Evolutionary conservation across 2,888 invertebrate genomes (phyloP).

Genomic region (Drosophila diplacantha): DNA sequence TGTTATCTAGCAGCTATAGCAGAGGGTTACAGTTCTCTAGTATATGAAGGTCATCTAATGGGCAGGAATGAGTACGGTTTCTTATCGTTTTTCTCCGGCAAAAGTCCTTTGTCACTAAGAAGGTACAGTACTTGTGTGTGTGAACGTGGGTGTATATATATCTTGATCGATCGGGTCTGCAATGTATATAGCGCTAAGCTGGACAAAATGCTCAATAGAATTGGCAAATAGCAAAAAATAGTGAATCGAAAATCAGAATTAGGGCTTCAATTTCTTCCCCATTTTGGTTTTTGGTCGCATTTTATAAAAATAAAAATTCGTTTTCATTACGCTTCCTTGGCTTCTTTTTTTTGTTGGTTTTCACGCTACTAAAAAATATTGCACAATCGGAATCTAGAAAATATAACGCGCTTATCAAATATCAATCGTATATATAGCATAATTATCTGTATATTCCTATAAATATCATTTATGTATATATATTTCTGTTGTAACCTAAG

Average conservation of each 20-base stretch:
- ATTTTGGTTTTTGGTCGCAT: conserved; percentile 49
- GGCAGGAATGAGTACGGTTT: conserved; percentile 69
- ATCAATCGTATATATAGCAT: conserved; percentile 41
- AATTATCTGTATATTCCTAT: conserved; percentile 46
- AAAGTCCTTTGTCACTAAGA: conserved; percentile 59
- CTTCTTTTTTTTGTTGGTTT: conserved; percentile 11
- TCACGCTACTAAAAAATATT: conserved; percentile 64
- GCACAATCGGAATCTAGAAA: conserved; percentile 67
- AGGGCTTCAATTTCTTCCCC: background rate
- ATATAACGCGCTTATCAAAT: conserved; percentile 65
- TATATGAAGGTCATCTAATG: conserved; percentile 67
- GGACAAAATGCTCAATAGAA: conserved; percentile 30
- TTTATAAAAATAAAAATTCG: conserved; percentile 69
- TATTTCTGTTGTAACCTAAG: conserved; percentile 34
- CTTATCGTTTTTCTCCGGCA: conserved; percentile 39
- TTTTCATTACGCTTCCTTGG: conserved; percentile 18
- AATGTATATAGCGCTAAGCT: conserved; percentile 47
- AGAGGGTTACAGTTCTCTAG: conserved; percentile 41
- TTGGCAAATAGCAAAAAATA: conserved; percentile 4
- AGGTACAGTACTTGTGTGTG: conserved; percentile 65
- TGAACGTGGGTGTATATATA: conserved; percentile 13
- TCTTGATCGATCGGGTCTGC: conserved; percentile 41
- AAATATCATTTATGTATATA: conserved; percentile 34
- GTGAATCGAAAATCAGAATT: conserved; percentile 8
- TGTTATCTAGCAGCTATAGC: conserved; percentile 42